Evolutionary conservation across 2,797 vertebrate genomes (phyloP), one percentile per base, ranked within the genome.

Genomic region (Poeciliopsis turneri): DNA sequence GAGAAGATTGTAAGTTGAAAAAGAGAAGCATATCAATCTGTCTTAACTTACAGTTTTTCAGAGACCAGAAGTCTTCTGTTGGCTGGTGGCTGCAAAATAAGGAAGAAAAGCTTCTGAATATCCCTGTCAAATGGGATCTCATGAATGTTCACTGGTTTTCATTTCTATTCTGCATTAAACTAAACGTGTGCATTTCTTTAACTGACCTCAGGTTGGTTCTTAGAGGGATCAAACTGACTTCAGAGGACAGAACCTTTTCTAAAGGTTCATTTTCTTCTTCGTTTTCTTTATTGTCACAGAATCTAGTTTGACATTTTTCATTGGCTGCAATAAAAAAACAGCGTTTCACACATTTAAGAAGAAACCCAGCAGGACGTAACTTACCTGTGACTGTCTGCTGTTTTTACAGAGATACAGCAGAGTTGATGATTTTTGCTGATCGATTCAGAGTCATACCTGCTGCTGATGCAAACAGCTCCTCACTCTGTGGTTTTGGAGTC

Each of bases 1-100:
- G 4, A 51, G 33, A 41, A 49, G 72, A 61, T 16, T 1, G 0
- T 30, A 2, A 43, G 3, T 15, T 77, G 28, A 15, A 23, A 61
- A 69, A 11, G 6, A 59, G 6, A 79, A 41, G 59, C 2, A 82
- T 43, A 75, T 28, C 0, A 71, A 59, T 46, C 3, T 0, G 1
- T 4, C 2, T 15, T 33, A 30, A 41, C 92, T 91, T 74, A 93
- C 92, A 90, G 78, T 91, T 90, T 55, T 92, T 94, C 51, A 90
- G 12, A 0, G 64, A 74, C 91, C 91, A 90, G n/a, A 30, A 2
- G 12, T 90, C 76, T 39, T 36, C 83, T 74, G 5, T 79, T 3
- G 28, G 15, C 10, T 23, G 7, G 57, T 13, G 1, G 16, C 90
- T 94, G 12, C 10, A 79, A 71, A 11, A 89, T 45, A 45, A 43